Percentiles rank a stretch among this genome's conserved stretches.
Conservation (phyloP, 2,113 vertebrate genomes). For the Budorcas taxicolor region DNA sequence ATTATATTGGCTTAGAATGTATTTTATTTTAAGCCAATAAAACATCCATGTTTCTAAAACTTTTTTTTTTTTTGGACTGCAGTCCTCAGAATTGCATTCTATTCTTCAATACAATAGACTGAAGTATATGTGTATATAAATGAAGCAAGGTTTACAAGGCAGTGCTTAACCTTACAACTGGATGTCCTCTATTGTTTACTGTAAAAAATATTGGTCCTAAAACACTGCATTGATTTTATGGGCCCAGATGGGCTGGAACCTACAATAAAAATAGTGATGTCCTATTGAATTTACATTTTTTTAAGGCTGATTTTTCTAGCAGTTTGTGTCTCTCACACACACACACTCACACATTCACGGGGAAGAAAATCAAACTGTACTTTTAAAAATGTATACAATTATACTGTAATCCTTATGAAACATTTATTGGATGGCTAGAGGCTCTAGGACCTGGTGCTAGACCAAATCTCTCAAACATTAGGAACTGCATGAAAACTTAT, state of each 20-base stretch:
- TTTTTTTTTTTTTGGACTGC: neutral
- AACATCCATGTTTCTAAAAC: conserved; percentile 1
- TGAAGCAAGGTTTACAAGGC: conserved; percentile 22
- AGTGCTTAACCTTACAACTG: neutral
- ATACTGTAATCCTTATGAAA: neutral
- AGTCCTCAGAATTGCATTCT: conserved; percentile 4
- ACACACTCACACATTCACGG: too few relatives aligned
- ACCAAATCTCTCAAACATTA: neutral
- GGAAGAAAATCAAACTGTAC: neutral
- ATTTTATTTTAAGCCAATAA: conserved; percentile 29
- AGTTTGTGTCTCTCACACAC: neutral
- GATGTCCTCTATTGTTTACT: neutral
- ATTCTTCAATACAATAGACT: neutral
- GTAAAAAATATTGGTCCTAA: neutral
- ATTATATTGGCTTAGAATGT: conserved; percentile 51
- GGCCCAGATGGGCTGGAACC: neutral
- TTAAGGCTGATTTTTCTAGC: conserved; percentile 15
- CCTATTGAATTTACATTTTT: neutral
- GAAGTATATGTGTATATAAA: neutral
- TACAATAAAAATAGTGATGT: neutral
- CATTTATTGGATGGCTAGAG: neutral
- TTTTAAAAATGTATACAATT: neutral
- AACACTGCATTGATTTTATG: conserved; percentile 9
- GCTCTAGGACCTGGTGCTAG: neutral
- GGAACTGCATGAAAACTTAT: neutral